These are phyloP conservation scores for Chironomus riparius DNA, from an alignment of 2,888 invertebrate species.

Conservation along the genomic window DNA sequence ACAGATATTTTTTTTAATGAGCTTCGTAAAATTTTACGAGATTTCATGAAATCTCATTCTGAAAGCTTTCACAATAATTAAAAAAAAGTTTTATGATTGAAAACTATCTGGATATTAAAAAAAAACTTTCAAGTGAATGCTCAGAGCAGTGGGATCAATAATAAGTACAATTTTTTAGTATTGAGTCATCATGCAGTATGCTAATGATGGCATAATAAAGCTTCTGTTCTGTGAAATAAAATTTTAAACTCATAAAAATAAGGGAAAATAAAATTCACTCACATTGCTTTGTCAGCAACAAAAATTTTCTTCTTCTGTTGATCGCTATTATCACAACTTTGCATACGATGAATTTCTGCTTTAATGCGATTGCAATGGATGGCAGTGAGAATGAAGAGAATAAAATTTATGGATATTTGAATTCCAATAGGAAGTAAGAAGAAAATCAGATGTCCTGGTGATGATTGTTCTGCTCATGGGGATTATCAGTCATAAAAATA, in stretches of 20 bases:
- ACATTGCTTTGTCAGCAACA: conserved; percentile 61
- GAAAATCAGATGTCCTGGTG: conserved; percentile 46
- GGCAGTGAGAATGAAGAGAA: conserved; percentile 59
- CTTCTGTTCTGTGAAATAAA: conserved; percentile 1
- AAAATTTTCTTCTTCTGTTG: conserved; percentile 51
- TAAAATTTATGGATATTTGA: conserved; percentile 54
- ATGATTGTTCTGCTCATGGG: conserved; percentile 35
- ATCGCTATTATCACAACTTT: conserved; percentile 53
- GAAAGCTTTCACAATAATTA: no score
- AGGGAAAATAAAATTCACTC: conserved; percentile 33
- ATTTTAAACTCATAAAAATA: conserved; percentile 9
- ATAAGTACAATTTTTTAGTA: no score
- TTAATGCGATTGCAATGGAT: conserved; percentile 63
- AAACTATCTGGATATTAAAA: no score
- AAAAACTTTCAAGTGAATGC: no score
- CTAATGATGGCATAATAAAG: neutral
- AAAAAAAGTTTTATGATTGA: no score
- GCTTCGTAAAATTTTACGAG: no score
- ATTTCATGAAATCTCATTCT: no score
- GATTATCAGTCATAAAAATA: conserved; percentile 14
- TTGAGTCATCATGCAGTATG: no score
- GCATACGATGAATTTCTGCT: conserved; percentile 61
- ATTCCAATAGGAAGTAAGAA: conserved; percentile 58
- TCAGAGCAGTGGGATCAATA: no score
- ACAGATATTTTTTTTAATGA: no score